Percentiles rank a stretch among this genome's conserved stretches.
Evolutionary conservation across 2,113 vertebrate genomes (phyloP).

Genomic region (Notarius quadriscutis): DNA sequence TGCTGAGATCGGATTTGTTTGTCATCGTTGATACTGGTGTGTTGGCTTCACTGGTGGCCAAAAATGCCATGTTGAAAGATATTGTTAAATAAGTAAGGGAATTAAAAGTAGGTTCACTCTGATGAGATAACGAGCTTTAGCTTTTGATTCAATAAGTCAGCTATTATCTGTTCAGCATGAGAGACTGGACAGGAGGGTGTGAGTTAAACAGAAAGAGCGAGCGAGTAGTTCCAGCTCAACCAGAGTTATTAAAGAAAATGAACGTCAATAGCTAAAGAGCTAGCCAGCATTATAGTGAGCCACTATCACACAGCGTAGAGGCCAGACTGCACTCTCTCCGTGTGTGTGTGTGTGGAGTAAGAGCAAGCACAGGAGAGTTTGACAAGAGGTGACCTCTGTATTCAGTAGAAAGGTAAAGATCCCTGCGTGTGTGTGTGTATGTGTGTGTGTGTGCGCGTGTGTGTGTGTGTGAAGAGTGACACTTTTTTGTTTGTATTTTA

Average conservation of each 20-base stretch:
- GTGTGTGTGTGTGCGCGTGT: constrained; percentile 25
- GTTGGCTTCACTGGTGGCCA: too few species aligned
- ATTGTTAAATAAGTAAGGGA: too few species aligned
- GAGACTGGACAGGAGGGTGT: background rate
- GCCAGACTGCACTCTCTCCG: background rate
- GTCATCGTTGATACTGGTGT: too few species aligned
- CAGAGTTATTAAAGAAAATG: background rate
- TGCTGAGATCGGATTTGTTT: too few species aligned
- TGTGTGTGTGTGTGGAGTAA: constrained; percentile 14
- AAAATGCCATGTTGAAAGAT: too few species aligned
- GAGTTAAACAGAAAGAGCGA: background rate
- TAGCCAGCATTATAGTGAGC: background rate
- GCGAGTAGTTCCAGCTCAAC: background rate
- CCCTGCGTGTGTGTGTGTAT: constrained; percentile 22
- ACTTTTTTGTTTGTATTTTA: constrained; percentile 36
- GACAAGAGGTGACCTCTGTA: constrained; percentile 35
- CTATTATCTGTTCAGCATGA: background rate
- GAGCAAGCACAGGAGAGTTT: constrained; percentile 24
- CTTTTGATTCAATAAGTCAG: background rate
- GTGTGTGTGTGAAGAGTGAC: constrained; percentile 17
- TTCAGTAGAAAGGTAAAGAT: constrained; percentile 14
- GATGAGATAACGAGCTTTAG: background rate
- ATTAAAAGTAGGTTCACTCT: background rate
- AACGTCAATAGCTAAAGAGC: background rate
- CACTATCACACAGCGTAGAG: background rate